Conservation (phyloP, 2,113 vertebrate genomes). For the Siniperca chuatsi region DNA sequence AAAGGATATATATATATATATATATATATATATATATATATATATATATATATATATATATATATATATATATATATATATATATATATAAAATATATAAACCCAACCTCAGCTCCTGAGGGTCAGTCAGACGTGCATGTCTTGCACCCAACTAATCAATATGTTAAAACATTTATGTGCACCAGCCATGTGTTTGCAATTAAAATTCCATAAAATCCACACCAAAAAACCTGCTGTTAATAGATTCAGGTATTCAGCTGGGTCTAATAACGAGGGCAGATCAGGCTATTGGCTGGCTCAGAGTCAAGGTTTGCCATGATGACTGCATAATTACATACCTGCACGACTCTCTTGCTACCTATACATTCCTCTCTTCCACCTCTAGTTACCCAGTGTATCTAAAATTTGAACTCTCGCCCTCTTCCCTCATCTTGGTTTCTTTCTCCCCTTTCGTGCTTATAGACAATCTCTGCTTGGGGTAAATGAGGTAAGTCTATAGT, state of each 20-base stretch:
- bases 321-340: slow-evolving; percentile 63
- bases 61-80: neutral
- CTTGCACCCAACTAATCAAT: slow-evolving; percentile 61
- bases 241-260: slow-evolving; percentile 53
- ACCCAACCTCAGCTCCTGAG: slow-evolving; percentile 29
- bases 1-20: neutral
- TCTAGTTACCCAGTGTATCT: neutral
- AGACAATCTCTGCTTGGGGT: slow-evolving; percentile 47
- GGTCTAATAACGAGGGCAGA: slow-evolving; percentile 48
- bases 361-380: slow-evolving; percentile 18
- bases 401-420: slow-evolving; percentile 28
- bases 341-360: slow-evolving; percentile 41
- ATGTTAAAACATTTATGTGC: slow-evolving; percentile 71
- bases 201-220: slow-evolving; percentile 73
- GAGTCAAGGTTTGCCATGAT: slow-evolving; percentile 61
- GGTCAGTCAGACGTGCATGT: slow-evolving; percentile 21
- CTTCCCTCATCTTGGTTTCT: neutral
- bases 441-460: neutral
- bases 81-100: neutral
- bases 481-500: slow-evolving; percentile 46
- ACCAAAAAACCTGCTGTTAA: slow-evolving; percentile 37
- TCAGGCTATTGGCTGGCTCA: slow-evolving; percentile 51
- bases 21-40: neutral
- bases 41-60: neutral
- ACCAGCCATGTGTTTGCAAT: slow-evolving; percentile 74